A percentile compares a stretch with the other conserved stretches of the same genome.
These are phyloP conservation scores for Sesamia inferens DNA, from an alignment of 2,888 invertebrate genomes.

Conservation along the genomic window DNA sequence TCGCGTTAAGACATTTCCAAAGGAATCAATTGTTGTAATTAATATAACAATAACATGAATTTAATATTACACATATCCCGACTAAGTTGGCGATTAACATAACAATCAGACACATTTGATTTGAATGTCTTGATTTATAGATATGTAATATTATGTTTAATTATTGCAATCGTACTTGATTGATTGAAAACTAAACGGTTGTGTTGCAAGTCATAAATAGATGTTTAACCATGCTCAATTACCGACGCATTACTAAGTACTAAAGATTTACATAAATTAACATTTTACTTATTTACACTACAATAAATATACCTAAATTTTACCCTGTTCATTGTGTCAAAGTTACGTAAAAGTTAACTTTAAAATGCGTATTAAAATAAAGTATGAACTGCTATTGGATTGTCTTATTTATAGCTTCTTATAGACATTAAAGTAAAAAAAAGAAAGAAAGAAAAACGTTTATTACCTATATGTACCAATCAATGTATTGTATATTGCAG, in stretches of 20 bases:
- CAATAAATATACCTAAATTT: too few relatives aligned
- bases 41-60: slow-evolving; percentile 45
- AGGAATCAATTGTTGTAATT: slow-evolving; percentile 43
- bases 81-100: slow-evolving; percentile 18
- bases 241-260: neutral
- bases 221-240: neutral
- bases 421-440: too few relatives aligned
- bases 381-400: too few relatives aligned
- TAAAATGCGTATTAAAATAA: too few relatives aligned
- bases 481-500: too few relatives aligned
- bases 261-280: neutral
- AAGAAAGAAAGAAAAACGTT: too few relatives aligned
- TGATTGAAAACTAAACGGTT: slow-evolving; percentile 20
- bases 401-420: too few relatives aligned
- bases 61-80: slow-evolving; percentile 52
- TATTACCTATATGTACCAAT: too few relatives aligned
- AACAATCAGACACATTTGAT: slow-evolving; percentile 27
- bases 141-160: slow-evolving; percentile 23
- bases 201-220: slow-evolving; percentile 8
- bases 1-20: slow-evolving; percentile 23
- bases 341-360: too few relatives aligned
- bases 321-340: too few relatives aligned
- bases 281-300: neutral
- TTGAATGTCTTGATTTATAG: slow-evolving; percentile 38
- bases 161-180: slow-evolving; percentile 30